Conservation (phyloP, 2,888 invertebrate species). For the Axea sp. region DNA sequence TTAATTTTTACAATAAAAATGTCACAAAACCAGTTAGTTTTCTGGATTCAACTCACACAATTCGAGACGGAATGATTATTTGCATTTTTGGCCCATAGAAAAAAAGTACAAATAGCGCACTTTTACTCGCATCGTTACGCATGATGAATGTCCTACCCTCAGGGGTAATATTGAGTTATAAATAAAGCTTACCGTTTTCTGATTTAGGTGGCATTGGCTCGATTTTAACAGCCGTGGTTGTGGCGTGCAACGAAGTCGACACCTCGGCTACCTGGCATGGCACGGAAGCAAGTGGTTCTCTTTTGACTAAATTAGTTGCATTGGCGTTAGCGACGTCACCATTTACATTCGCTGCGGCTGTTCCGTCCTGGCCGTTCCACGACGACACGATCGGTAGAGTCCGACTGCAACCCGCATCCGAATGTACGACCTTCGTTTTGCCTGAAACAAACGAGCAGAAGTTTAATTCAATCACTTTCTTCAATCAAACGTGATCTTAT, state of each 20-base stretch:
- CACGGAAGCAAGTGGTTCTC: conserved; percentile 82
- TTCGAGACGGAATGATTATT: no score
- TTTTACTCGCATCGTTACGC: no score
- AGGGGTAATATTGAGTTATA: no score
- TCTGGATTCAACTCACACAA: no score
- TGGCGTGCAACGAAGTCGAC: conserved; percentile 79
- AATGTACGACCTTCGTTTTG: conserved; percentile 75
- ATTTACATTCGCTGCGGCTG: conserved; percentile 59
- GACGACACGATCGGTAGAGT: conserved; percentile 84
- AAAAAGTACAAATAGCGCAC: no score
- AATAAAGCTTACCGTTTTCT: conserved; percentile 80
- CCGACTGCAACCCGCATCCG: conserved; percentile 85
- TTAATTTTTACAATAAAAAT: no score
- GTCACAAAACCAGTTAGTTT: no score
- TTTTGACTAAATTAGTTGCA: conserved; percentile 83
- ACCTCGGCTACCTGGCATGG: conserved; percentile 83
- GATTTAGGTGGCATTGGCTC: conserved; percentile 85
- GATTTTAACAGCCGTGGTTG: conserved; percentile 81
- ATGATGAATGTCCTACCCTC: no score
- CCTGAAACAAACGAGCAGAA: conserved; percentile 69
- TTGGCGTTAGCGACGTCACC: conserved; percentile 63
- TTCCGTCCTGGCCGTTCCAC: conserved; percentile 80
- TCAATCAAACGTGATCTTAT: no score
- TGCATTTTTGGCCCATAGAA: no score
- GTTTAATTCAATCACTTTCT: no score